Evolutionary conservation across 2,888 invertebrate genomes (phyloP), one percentile per base, ranked within the genome.

Genomic region (Cinara cedri): DNA sequence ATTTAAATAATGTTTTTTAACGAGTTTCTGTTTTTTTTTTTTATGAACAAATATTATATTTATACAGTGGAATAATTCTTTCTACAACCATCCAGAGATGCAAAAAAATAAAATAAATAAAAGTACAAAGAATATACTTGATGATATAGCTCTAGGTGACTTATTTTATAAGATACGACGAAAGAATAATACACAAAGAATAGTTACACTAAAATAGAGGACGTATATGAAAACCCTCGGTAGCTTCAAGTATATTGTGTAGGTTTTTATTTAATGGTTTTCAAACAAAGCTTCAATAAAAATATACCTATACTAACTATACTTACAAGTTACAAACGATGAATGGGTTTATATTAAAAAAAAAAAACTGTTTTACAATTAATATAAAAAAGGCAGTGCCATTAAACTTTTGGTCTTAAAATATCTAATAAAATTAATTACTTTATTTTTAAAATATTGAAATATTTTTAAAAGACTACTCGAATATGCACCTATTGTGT

Each of bases 181-280:
- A 65, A 63, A 54, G 49, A 66, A 75, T 66, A 6, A 34, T 34
- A 34, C 34, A 34, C 34, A 34, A 34, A 34, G 34, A 76, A 76
- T 57, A 66, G 57, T 13, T 26, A n/a, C 9, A 34, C 34, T 66
- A 55, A 65, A 66, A 75, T 55, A 44, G 34, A 21, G 14, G 6
- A 63, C 19, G 34, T 34, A 72, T 49, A 54, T 34, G n/a, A 74
- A 63, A 65, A 44, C 54, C 44, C 74, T 74, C 42, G 63, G 63
- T 74, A 63, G 24, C 21, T 54, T 54, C 42, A 63, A 54, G 63
- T 42, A 63, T 34, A 34, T 34, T 74, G 16, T 54, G 24, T 74
- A 54, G 16, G n/a, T 34, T 74, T 74, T 51, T 65, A 54, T 74
- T 54, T 74, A 74, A 63, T 74, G 51, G 63, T 74, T 74, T 74